phyloP scores from a whole-genome alignment of 1,140 invertebrate species.

The Neodiprion lecontei region DNA sequence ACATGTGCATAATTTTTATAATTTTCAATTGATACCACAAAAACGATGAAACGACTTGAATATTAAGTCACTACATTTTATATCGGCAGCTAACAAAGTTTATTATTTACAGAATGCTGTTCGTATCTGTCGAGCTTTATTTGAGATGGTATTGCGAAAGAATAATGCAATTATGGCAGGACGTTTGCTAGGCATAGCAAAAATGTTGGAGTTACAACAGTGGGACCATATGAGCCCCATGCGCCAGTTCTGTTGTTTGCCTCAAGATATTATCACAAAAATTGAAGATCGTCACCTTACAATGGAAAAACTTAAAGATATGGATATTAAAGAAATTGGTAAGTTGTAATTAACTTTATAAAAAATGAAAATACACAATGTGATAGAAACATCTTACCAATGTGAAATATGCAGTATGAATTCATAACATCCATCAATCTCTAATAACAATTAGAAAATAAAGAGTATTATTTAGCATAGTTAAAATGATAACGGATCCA shows the following conservation, averaged over 20 bases:
- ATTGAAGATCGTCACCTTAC: constrained; percentile 79
- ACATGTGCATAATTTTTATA: constrained; percentile 23
- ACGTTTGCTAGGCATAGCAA: constrained; percentile 81
- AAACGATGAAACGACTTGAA: not conserved
- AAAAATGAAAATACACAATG: constrained; percentile 14
- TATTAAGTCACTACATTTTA: not conserved
- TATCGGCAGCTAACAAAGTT: not conserved
- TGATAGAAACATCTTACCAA: not conserved
- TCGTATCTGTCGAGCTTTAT: constrained; percentile 89
- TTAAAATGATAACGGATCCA: too few species aligned
- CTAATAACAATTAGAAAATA: not conserved
- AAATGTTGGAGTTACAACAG: constrained; percentile 88
- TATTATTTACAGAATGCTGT: constrained; percentile 78
- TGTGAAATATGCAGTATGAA: not conserved
- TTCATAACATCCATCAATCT: constrained; percentile 1
- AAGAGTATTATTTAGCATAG: too few species aligned
- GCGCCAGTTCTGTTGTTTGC: constrained; percentile 84
- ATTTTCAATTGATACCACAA: constrained; percentile 20
- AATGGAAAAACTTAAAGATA: constrained; percentile 82
- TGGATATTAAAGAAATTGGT: constrained; percentile 88
- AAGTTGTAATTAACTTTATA: constrained; percentile 31
- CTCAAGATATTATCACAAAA: constrained; percentile 80
- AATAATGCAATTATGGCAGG: constrained; percentile 90
- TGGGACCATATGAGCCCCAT: constrained; percentile 91
- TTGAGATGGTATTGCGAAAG: constrained; percentile 90